Conservation (phyloP, 2,797 vertebrate genomes). For the Sebastolobus alascanus region DNA sequence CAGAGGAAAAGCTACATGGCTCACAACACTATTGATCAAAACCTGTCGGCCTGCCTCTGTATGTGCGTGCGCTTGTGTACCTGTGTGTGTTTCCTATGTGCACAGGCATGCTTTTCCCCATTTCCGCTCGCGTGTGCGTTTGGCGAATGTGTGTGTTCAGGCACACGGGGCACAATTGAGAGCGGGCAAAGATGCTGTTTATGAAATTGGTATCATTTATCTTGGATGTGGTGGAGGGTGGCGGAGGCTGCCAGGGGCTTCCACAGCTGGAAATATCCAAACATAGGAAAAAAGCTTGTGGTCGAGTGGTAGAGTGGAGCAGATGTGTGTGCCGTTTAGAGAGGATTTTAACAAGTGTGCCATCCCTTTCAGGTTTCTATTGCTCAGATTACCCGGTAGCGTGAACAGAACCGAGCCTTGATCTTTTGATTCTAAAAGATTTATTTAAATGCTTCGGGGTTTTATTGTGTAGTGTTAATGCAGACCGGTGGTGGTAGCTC, state of each 20-base stretch:
- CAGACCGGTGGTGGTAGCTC: background rate
- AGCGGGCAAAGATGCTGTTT: conserved; percentile 51
- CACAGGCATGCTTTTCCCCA: conserved; percentile 18
- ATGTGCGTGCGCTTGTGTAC: background rate
- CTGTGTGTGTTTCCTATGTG: conserved; percentile 20
- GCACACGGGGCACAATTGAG: conserved; percentile 32
- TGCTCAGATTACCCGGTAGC: background rate
- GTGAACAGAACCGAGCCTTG: background rate
- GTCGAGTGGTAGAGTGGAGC: conserved; percentile 1
- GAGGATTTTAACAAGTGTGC: background rate
- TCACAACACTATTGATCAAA: conserved; percentile 74
- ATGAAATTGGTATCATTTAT: conserved; percentile 73
- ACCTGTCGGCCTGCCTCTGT: conserved; percentile 35
- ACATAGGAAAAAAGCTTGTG: conserved; percentile 2
- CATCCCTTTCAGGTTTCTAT: background rate
- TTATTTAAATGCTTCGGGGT: background rate
- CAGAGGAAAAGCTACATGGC: conserved; percentile 56
- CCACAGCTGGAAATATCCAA: conserved; percentile 49
- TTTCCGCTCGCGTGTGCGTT: conserved; percentile 17
- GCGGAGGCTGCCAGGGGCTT: conserved; percentile 25
- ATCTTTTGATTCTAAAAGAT: background rate
- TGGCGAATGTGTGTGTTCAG: conserved; percentile 14
- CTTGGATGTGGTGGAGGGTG: conserved; percentile 39
- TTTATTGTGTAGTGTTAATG: background rate
- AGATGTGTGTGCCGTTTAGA: background rate